A percentile compares a stretch with the other conserved stretches of the same genome.
Conservation (phyloP, 2,797 vertebrate species). For the Eleutherodactylus coqui region DNA sequence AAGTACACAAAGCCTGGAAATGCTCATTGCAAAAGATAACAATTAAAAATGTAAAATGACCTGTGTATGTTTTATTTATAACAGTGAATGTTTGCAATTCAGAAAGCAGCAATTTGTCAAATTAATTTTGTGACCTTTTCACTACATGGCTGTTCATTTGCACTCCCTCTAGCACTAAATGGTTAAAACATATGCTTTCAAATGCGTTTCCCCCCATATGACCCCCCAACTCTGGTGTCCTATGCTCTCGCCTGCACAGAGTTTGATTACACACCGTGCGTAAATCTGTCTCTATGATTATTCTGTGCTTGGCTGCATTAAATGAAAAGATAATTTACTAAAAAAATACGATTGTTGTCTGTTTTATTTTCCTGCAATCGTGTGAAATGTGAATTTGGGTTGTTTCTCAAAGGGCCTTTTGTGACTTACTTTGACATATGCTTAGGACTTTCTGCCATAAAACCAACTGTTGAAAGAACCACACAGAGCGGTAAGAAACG, state of each 20-base stretch:
- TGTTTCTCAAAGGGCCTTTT: constrained; percentile 59
- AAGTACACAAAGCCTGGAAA: neutral
- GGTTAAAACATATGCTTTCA: constrained; percentile 48
- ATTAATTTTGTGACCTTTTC: constrained; percentile 47
- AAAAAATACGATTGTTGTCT: constrained; percentile 33
- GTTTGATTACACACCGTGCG: constrained; percentile 45
- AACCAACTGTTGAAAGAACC: constrained; percentile 18
- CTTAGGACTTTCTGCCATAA: constrained; percentile 29
- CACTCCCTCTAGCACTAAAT: constrained; percentile 22
- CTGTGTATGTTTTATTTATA: constrained; percentile 4
- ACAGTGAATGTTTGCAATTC: neutral
- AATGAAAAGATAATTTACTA: constrained; percentile 41
- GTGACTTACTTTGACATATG: constrained; percentile 51
- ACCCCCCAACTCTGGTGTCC: constrained; percentile 44
- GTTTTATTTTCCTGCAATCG: constrained; percentile 44
- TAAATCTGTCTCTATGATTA: constrained; percentile 59
- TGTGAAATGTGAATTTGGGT: constrained; percentile 53
- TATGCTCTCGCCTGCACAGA: constrained; percentile 42
- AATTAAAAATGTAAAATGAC: constrained; percentile 3
- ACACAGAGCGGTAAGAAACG: neutral
- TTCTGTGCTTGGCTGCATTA: constrained; percentile 52
- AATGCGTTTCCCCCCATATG: constrained; percentile 36
- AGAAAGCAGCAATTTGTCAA: constrained; percentile 21
- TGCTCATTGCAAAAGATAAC: neutral
- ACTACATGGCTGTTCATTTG: constrained; percentile 2